A percentile compares a stretch with the other conserved stretches of the same genome.
Conservation (phyloP, 2,797 vertebrate genomes). For the Gambelia wislizenii region DNA sequence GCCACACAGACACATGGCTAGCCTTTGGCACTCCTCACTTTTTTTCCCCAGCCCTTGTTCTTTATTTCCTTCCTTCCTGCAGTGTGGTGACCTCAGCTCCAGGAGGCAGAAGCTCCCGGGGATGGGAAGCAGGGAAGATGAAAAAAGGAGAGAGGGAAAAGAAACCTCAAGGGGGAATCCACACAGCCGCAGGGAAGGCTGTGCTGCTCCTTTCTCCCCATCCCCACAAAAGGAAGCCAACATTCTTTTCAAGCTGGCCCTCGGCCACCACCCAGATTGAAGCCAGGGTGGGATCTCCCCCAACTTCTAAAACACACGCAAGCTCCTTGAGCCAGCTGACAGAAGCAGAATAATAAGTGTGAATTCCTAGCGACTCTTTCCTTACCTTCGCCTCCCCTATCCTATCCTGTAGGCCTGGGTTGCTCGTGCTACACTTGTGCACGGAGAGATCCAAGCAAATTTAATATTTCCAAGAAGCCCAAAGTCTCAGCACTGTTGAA, state of each 20-base stretch:
- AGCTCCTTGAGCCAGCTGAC: neutral
- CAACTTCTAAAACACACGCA: neutral
- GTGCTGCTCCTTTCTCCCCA: neutral
- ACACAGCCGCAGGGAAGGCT: neutral
- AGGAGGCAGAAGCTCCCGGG: slow-evolving; percentile 8
- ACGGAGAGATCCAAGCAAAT: neutral
- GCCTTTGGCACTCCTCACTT: neutral
- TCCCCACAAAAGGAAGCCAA: neutral
- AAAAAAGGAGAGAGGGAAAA: neutral
- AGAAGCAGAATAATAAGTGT: neutral
- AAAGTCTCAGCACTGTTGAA: fast-evolving
- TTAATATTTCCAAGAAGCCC: too few species aligned
- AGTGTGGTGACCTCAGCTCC: slow-evolving; percentile 5
- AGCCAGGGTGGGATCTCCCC: slow-evolving; percentile 16
- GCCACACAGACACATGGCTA: neutral
- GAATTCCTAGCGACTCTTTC: neutral
- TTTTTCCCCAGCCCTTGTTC: neutral
- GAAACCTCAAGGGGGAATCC: neutral
- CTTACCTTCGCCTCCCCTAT: neutral
- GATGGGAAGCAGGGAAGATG: neutral
- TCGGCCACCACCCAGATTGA: neutral
- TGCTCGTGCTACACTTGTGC: neutral
- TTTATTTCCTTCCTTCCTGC: neutral
- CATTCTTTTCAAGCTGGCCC: slow-evolving; percentile 10
- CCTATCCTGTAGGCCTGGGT: too few species aligned